Percentiles rank a stretch among this genome's conserved stretches.
These are phyloP conservation scores for Hipposideros armiger DNA, from an alignment of 2,113 vertebrate species.

Conservation along the genomic window DNA sequence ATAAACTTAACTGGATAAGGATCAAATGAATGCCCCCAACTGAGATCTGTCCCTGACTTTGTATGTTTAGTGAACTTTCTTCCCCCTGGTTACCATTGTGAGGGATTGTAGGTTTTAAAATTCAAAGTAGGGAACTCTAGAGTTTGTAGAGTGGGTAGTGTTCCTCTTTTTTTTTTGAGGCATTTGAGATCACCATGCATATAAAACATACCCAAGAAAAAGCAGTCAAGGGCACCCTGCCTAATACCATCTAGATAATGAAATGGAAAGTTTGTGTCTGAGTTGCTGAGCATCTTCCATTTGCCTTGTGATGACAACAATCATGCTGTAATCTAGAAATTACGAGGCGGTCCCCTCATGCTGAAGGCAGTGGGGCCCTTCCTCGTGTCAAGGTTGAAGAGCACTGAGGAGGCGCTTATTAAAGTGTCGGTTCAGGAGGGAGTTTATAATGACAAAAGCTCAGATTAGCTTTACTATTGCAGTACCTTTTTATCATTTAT, in stretches of 20 bases:
- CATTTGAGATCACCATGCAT: neutral
- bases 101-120: constrained; percentile 78
- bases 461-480: neutral
- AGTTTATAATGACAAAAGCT: neutral
- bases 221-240: neutral
- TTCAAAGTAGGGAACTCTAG: constrained; percentile 56
- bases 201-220: neutral
- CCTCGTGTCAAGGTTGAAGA: neutral
- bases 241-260: neutral
- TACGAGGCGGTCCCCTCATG: neutral
- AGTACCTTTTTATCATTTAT: neutral
- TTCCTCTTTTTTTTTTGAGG: constrained; percentile 6
- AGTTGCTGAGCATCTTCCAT: neutral
- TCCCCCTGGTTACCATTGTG: neutral
- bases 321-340: neutral
- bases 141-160: neutral
- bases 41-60: constrained; percentile 60
- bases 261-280: constrained; percentile 53
- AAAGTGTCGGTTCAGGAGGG: neutral
- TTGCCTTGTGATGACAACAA: neutral
- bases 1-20: constrained; percentile 45
- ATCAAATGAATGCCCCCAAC: constrained; percentile 61
- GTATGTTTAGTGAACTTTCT: neutral
- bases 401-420: neutral
- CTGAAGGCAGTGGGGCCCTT: neutral